Conservation (phyloP, 2,797 vertebrate species). For the Spinibarbus caldwelli region DNA sequence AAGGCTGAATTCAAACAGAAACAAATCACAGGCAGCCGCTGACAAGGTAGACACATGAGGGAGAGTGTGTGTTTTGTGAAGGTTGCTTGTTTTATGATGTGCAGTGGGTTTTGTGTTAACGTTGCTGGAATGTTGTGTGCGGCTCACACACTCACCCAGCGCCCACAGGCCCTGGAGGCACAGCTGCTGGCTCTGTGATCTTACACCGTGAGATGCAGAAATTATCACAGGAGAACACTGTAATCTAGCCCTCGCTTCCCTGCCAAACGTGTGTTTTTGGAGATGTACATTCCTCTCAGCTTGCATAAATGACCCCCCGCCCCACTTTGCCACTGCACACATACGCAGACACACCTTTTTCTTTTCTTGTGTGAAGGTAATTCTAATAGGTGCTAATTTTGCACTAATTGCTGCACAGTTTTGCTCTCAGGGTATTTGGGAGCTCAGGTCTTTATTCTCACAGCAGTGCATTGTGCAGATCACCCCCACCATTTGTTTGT, state of each 20-base stretch:
- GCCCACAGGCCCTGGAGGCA: constrained; percentile 61
- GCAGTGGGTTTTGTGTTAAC: constrained; percentile 48
- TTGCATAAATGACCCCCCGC: constrained; percentile 58
- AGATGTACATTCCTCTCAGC: constrained; percentile 57
- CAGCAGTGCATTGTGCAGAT: constrained; percentile 11
- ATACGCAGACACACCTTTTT: constrained; percentile 23
- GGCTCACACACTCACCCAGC: constrained; percentile 38
- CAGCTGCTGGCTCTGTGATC: constrained; percentile 64
- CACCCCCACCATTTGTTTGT: constrained; percentile 28
- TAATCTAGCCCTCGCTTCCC: constrained; percentile 55
- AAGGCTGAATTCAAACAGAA: constrained; percentile 51
- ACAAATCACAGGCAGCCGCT: constrained; percentile 53
- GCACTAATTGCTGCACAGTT: constrained; percentile 42
- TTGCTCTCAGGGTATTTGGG: constrained; percentile 19
- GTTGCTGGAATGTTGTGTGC: constrained; percentile 46
- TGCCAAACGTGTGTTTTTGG: constrained; percentile 56
- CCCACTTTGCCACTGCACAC: constrained; percentile 18
- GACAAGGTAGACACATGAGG: constrained; percentile 38
- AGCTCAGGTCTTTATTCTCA: constrained; percentile 37
- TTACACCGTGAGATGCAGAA: constrained; percentile 60
- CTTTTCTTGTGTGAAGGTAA: constrained; percentile 41
- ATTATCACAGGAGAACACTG: constrained; percentile 61
- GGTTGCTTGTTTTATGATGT: constrained; percentile 53
- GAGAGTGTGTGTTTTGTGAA: constrained; percentile 47
- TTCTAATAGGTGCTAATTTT: constrained; percentile 58